phyloP scores from a whole-genome alignment of 2,113 vertebrate genomes.

The Machaerirhynchus nigripectus region DNA sequence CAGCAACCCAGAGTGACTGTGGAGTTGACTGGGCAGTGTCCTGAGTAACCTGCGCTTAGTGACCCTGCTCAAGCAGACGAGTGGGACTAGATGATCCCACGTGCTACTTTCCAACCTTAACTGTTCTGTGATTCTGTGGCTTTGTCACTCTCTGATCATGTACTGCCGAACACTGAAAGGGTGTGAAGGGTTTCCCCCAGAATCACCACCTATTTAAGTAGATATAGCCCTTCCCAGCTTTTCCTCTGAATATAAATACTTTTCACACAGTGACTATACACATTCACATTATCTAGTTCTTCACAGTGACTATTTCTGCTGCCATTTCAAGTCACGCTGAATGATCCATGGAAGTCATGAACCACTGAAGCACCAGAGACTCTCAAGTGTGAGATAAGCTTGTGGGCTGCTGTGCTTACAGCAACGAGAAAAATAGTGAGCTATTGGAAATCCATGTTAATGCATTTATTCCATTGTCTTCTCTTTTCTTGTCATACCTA shows the following conservation, averaged over 20 bases:
- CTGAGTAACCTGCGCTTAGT: background rate
- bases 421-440: background rate
- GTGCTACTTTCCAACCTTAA: background rate
- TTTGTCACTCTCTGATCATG: background rate
- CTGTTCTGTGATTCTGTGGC: background rate
- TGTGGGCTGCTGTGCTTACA: background rate
- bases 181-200: background rate
- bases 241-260: background rate
- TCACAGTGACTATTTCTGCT: background rate
- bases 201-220: background rate
- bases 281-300: background rate
- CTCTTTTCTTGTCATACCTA: background rate
- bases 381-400: background rate
- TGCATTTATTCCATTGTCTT: background rate
- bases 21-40: background rate
- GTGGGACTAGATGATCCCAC: background rate
- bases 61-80: background rate
- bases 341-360: background rate
- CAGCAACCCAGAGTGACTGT: background rate
- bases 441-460: background rate
- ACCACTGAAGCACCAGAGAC: background rate
- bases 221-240: background rate
- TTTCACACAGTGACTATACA: background rate
- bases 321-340: background rate
- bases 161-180: background rate